Percentiles rank a stretch among this genome's conserved stretches.
phyloP scores from a whole-genome alignment of 2,888 invertebrate genomes.

The Limenitis camilla region DNA sequence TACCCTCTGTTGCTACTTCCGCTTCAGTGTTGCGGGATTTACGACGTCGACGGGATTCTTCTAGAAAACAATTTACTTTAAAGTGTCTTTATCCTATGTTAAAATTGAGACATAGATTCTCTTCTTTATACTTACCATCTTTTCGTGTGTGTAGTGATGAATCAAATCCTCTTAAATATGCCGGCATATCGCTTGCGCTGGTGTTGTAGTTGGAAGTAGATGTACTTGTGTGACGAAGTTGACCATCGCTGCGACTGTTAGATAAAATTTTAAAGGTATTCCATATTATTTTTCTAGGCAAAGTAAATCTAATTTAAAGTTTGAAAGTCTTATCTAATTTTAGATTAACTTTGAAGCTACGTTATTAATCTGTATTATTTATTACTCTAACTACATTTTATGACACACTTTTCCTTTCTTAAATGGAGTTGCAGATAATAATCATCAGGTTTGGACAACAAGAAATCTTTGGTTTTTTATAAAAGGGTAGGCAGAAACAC shows the following conservation, averaged over 20 bases:
- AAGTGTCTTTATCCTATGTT: not conserved
- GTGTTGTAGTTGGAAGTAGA: conserved; percentile 90
- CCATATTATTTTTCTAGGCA: too few relatives aligned
- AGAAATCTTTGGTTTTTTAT: too few relatives aligned
- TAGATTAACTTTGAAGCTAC: too few relatives aligned
- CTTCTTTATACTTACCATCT: conserved; percentile 53
- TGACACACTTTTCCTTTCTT: too few relatives aligned
- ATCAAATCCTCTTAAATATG: conserved; percentile 79
- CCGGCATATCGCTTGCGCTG: conserved; percentile 84
- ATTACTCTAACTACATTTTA: too few relatives aligned
- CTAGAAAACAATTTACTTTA: not conserved
- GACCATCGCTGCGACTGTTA: conserved; percentile 82
- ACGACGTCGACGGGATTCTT: conserved; percentile 56
- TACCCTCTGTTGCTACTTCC: conserved; percentile 31
- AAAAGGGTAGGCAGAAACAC: not conserved
- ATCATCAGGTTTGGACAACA: too few relatives aligned
- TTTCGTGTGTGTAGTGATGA: conserved; percentile 69
- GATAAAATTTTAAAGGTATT: too few relatives aligned
- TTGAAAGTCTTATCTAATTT: too few relatives aligned
- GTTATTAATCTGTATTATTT: too few relatives aligned
- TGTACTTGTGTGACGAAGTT: conserved; percentile 87
- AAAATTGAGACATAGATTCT: not conserved
- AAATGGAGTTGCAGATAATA: too few relatives aligned
- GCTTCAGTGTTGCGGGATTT: conserved; percentile 38
- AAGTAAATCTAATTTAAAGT: too few relatives aligned